Evolutionary conservation across 1,140 invertebrate species (phyloP), one percentile per base, ranked within the genome.

Genomic region (Drosophila kurseongensis): DNA sequence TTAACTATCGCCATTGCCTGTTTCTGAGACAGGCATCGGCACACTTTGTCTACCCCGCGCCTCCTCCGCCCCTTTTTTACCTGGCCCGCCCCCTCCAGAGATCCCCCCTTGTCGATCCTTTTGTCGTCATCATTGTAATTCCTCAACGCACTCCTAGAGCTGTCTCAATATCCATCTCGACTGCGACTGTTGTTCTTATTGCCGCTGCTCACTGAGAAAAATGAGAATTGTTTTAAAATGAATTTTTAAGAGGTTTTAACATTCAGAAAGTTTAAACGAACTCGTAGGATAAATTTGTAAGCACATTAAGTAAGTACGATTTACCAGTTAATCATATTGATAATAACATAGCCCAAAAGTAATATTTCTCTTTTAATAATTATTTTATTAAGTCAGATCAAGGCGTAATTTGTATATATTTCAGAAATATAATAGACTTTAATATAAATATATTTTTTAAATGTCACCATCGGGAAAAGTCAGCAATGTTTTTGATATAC

Each of bases 1-100:
- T 69, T 85, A 90, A 79, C 78, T 90, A 89, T 85, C 73, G 78
- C 69, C 71, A 61, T 81, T 57, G 67, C 60, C 77, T 60, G 69
- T 57, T 78, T 80, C 65, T 63, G 68, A 69, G 80, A 78, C 80
- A 78, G 68, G 44, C 65, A 82, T 82, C 47, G 71, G 78, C 75
- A 79, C 80, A 83, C 80, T 83, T 81, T 66, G 60, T 36, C 27
- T 14, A 13, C 27, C 14, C 32, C 23, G 27, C 40, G 2, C 23
- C 32, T 14, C 38, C 29, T 16, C 23, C 29, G 9, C 38, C 54
- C 13, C 14, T n/a, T 29, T 7, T 6, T 36, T 32, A 29, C 48
- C 29, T n/a, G n/a, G 8, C 50, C 8, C n/a, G 10, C 38, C 18
- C 18, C 23, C n/a, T 16, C 40, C 35, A 18, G 18, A 44, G 38